Evolutionary conservation across 2,888 invertebrate species (phyloP), one percentile per base, ranked within the genome.

Genomic region (Cinara cedri): DNA sequence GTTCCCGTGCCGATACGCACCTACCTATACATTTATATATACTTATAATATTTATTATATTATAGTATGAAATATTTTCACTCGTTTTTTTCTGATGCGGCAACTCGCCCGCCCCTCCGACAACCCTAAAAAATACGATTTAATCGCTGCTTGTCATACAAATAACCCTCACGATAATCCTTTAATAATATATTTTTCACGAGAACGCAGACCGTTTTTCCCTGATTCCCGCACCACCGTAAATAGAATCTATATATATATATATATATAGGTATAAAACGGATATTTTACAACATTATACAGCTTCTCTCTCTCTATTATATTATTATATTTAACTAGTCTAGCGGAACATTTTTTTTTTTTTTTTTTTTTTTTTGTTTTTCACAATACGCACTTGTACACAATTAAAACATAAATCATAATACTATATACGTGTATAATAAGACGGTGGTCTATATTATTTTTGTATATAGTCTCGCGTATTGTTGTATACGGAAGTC

Each of bases 401-500:
- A 34, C 3, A 34, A 34, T 6, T 34, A 34, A 34, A 34, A 6
- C 34, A 34, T 34, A 4, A 34, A 34, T 19, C 10, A 19, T 54
- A 19, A 19, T n/a, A 54, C 8, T 54, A 54, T 19, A 19, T 19
- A n/a, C n/a, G n/a, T n/a, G n/a, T n/a, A n/a, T n/a, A n/a, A n/a
- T n/a, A n/a, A n/a, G 19, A 8, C n/a, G 9, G 19, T 10, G 6
- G 4, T 54, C n/a, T 54, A 54, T 46, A 46, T 13, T 34, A 46
- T 13, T 8, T n/a, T n/a, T n/a, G n/a, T n/a, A 46, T 13, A n/a
- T 54, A 21, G 21, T 19, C n/a, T 19, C 55, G 11, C 54, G 51
- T 51, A 49, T 21, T 49, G 66, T 66, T 49, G 19, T 65, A n/a
- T n/a, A 44, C 71, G 9, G 49, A 54, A 34, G 70, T 78, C 78